Conservation (phyloP, 2,888 invertebrate genomes). For the Arrhopalites spinosus region DNA sequence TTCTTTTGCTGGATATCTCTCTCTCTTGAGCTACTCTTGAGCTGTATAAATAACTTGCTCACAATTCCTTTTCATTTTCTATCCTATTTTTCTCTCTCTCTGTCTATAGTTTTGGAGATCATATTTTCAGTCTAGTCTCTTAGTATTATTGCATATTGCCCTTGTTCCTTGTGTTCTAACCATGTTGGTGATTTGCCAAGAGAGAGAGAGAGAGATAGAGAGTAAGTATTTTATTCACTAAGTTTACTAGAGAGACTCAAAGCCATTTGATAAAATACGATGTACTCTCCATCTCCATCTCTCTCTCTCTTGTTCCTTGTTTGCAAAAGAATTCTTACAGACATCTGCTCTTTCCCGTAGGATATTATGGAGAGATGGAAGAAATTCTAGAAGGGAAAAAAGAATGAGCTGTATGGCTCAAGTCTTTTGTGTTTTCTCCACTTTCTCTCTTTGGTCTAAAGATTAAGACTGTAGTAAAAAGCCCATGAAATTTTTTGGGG, state of each 20-base stretch:
- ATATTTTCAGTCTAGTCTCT: too few relatives aligned
- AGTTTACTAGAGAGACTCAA: neutral
- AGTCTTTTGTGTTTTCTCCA: too few relatives aligned
- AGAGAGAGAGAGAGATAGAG: conserved; percentile 2
- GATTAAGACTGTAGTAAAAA: too few relatives aligned
- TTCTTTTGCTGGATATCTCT: neutral
- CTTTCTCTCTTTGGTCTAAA: too few relatives aligned
- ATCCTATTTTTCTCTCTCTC: too few relatives aligned
- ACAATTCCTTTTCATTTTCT: neutral
- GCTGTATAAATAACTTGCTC: neutral
- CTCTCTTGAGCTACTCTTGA: neutral
- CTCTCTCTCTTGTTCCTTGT: neutral
- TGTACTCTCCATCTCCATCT: neutral
- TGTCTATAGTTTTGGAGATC: too few relatives aligned
- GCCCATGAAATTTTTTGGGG: too few relatives aligned
- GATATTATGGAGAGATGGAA: too few relatives aligned
- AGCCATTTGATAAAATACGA: neutral
- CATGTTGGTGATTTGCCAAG: conserved; percentile 6
- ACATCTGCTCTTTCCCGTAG: too few relatives aligned
- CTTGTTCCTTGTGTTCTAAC: neutral
- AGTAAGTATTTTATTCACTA: neutral
- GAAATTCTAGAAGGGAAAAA: too few relatives aligned
- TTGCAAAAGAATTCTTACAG: neutral
- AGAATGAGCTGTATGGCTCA: too few relatives aligned
- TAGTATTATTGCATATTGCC: too few relatives aligned